Conservation (phyloP, 2,888 invertebrate species). For the Antheraea assamensis region DNA sequence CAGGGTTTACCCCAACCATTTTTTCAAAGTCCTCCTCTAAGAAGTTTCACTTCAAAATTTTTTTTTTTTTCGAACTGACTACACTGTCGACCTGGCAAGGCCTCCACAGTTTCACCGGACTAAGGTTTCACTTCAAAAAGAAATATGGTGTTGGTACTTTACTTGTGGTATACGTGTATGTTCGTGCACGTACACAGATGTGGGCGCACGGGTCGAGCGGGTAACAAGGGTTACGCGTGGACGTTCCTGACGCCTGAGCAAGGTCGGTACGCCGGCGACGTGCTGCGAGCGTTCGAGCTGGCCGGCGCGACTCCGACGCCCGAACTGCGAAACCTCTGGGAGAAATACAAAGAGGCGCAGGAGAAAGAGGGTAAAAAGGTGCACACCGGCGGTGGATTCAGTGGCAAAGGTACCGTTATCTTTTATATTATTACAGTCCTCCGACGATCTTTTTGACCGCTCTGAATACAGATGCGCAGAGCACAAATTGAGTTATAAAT, state of each 20-base stretch:
- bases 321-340: conserved; percentile 91
- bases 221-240: conserved; percentile 98
- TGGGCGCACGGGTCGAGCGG: conserved; percentile 94
- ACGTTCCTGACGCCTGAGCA: conserved; percentile 98
- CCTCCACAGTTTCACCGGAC: too few species aligned
- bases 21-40: too few species aligned
- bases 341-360: conserved; percentile 93
- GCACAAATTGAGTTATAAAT: too few species aligned
- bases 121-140: too few species aligned
- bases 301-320: conserved; percentile 90
- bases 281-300: conserved; percentile 94
- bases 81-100: too few species aligned
- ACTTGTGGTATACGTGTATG: not conserved
- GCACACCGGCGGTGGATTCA: conserved; percentile 96
- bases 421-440: too few species aligned
- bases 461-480: too few species aligned
- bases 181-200: conserved; percentile 83
- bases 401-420: conserved; percentile 87
- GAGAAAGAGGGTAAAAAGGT: conserved; percentile 96
- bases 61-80: too few species aligned
- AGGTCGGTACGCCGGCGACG: conserved; percentile 95
- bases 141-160: too few species aligned
- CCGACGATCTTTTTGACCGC: too few species aligned
- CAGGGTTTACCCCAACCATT: too few species aligned
- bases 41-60: too few species aligned